Percentiles rank a stretch among this genome's conserved stretches.
Conservation (phyloP, 2,888 invertebrate genomes). For the Trissonchulus sp. region DNA sequence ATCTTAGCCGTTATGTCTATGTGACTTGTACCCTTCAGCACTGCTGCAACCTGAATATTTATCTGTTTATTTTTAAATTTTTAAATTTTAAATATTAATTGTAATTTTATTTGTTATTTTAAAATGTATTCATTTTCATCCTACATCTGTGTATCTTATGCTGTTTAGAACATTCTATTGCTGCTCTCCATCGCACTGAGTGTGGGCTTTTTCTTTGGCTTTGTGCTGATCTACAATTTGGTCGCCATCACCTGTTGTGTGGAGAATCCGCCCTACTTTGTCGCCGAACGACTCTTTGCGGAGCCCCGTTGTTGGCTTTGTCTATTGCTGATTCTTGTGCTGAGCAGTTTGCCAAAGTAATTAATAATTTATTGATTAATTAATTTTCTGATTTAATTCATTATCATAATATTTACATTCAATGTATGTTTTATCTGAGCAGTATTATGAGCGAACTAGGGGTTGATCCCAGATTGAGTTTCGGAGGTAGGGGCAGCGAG, state of each 20-base stretch:
- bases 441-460: too few species aligned
- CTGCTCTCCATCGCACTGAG: slow-evolving; percentile 63
- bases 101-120: too few species aligned
- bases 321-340: background rate
- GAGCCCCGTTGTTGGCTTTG: slow-evolving; percentile 13
- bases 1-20: too few species aligned
- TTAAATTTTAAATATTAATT: too few species aligned
- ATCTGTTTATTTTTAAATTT: too few species aligned
- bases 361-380: background rate
- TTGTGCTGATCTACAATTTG: slow-evolving; percentile 76
- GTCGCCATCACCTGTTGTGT: slow-evolving; percentile 73
- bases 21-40: too few species aligned
- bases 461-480: background rate
- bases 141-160: background rate
- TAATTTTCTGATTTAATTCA: background rate
- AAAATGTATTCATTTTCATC: background rate
- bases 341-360: slow-evolving; percentile 17
- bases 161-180: background rate
- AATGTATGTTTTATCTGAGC: too few species aligned
- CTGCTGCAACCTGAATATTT: too few species aligned
- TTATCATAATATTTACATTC: too few species aligned
- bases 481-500: background rate
- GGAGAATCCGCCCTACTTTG: slow-evolving; percentile 78
- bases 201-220: slow-evolving; percentile 70
- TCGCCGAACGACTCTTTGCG: slow-evolving; percentile 66